These are phyloP conservation scores for Danaus melanippus DNA, from an alignment of 1,140 invertebrate genomes.

Conservation along the genomic window DNA sequence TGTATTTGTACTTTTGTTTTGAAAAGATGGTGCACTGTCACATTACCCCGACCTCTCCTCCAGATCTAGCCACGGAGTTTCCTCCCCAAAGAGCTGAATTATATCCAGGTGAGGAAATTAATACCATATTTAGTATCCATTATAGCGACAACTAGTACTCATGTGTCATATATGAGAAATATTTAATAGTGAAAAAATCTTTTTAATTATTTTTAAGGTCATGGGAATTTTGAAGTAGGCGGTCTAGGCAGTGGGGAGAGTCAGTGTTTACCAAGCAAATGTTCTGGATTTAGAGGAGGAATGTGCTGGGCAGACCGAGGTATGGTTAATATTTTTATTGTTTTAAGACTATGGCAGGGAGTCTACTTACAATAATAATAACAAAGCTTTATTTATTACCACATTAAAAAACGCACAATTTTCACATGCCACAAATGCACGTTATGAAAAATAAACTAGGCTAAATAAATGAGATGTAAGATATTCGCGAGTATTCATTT, in stretches of 20 bases:
- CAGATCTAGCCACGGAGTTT: constrained; percentile 38
- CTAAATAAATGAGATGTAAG: too few relatives aligned
- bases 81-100: constrained; percentile 41
- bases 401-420: too few relatives aligned
- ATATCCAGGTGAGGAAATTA: constrained; percentile 26
- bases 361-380: too few relatives aligned
- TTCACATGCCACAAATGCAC: too few relatives aligned
- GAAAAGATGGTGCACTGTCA: constrained; percentile 44
- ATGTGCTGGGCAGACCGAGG: constrained; percentile 38
- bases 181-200: neutral
- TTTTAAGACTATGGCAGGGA: neutral
- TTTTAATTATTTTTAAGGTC: constrained; percentile 22
- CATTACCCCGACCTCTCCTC: constrained; percentile 38
- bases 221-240: constrained; percentile 45
- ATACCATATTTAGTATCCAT: neutral
- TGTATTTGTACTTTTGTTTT: constrained; percentile 2
- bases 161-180: too few relatives aligned
- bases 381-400: too few relatives aligned
- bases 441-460: too few relatives aligned
- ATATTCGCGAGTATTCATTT: too few relatives aligned
- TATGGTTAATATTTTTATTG: constrained; percentile 8
- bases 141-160: too few relatives aligned
- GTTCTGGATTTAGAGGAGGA: constrained; percentile 28
- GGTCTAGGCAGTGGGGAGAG: constrained; percentile 40
- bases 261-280: constrained; percentile 6